Conservation (phyloP, 2,888 invertebrate species). For the Plagodis dolabraria region DNA sequence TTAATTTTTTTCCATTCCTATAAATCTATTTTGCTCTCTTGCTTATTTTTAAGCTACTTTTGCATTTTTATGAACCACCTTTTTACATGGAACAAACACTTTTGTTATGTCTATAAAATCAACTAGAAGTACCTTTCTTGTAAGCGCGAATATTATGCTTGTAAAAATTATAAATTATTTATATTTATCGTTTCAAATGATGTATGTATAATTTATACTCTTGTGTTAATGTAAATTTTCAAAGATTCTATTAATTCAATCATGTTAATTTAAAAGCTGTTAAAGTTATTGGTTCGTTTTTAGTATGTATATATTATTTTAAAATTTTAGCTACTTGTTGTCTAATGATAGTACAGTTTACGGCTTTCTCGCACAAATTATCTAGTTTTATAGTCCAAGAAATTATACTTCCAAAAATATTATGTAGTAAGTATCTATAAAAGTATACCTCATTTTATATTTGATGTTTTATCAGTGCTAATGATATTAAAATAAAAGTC, state of each 20-base stretch:
- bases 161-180: slow-evolving; percentile 26
- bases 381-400: slow-evolving; percentile 12
- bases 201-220: slow-evolving; percentile 32
- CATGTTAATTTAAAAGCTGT: slow-evolving; percentile 11
- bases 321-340: slow-evolving; percentile 6
- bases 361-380: slow-evolving; percentile 8
- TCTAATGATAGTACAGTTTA: neutral
- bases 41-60: slow-evolving; percentile 23
- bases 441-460: slow-evolving; percentile 45
- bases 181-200: slow-evolving; percentile 14
- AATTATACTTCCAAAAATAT: slow-evolving; percentile 21
- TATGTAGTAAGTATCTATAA: slow-evolving; percentile 6
- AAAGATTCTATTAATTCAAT: slow-evolving; percentile 11
- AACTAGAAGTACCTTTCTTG: slow-evolving; percentile 13
- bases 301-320: slow-evolving; percentile 4
- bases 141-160: slow-evolving; percentile 18
- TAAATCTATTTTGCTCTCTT: slow-evolving; percentile 31
- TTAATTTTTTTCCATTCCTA: slow-evolving; percentile 23
- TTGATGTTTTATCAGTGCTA: slow-evolving; percentile 6
- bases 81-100: slow-evolving; percentile 11
- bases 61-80: slow-evolving; percentile 22
- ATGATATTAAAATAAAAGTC: slow-evolving; percentile 37
- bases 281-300: slow-evolving; percentile 6
- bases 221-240: slow-evolving; percentile 23
- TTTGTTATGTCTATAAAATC: slow-evolving; percentile 19